Evolutionary conservation across 1,140 invertebrate genomes (phyloP).

Genomic region (Lepidurus apus): DNA sequence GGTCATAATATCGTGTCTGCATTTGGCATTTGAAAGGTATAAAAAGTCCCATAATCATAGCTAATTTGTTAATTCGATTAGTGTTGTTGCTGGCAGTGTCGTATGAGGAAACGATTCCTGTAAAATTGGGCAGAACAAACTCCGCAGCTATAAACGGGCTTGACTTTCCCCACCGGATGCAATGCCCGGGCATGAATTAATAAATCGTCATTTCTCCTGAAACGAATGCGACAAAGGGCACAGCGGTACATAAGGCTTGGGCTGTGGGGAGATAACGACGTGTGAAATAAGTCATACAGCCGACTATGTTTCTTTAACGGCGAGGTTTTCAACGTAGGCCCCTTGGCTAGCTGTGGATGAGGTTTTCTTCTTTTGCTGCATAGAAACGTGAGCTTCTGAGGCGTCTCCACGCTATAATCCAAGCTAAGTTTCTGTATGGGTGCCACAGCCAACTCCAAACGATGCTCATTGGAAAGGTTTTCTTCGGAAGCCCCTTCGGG

Average conservation of each 20-base stretch:
- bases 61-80: neutral
- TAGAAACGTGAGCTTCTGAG: neutral
- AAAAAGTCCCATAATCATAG: neutral
- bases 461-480: neutral
- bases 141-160: neutral
- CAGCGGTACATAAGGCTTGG: slow-evolving; percentile 5
- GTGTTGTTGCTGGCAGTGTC: neutral
- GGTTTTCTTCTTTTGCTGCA: slow-evolving; percentile 2
- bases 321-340: neutral
- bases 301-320: neutral
- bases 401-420: slow-evolving; percentile 2
- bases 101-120: neutral
- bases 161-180: neutral
- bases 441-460: neutral
- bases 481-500: neutral
- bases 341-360: neutral
- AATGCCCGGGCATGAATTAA: neutral
- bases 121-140: neutral
- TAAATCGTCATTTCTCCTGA: slow-evolving; percentile 13
- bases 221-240: neutral
- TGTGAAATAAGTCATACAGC: slow-evolving; percentile 6
- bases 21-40: neutral
- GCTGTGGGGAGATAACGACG: slow-evolving; percentile 1
- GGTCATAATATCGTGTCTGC: too few species aligned
- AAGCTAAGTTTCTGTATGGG: neutral